Conservation (phyloP, 2,888 invertebrate genomes). For the Tachystola acroxantha region DNA sequence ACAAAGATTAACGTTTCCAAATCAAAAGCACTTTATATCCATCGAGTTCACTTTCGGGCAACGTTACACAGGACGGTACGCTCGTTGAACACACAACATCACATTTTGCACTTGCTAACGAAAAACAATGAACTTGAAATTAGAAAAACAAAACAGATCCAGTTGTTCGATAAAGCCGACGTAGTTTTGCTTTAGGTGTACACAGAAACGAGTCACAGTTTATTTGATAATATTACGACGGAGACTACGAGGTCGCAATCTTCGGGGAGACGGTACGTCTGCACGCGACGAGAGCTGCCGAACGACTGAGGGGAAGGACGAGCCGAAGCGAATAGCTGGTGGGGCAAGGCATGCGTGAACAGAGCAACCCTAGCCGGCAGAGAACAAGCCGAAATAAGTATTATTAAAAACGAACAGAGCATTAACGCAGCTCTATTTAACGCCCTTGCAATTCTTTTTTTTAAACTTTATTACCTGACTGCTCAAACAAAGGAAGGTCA, state of each 20-base stretch:
- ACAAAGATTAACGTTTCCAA: constrained; percentile 53
- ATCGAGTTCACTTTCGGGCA: constrained; percentile 63
- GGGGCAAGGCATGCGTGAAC: constrained; percentile 47
- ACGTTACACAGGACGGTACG: constrained; percentile 66
- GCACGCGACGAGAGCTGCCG: constrained; percentile 42
- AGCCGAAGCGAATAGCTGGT: constrained; percentile 41
- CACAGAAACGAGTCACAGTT: constrained; percentile 47
- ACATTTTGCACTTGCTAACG: constrained; percentile 70
- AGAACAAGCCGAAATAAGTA: constrained; percentile 35
- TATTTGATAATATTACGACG: constrained; percentile 50
- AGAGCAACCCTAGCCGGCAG: constrained; percentile 19
- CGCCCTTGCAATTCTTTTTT: constrained; percentile 16
- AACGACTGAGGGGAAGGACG: constrained; percentile 56
- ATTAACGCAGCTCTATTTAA: constrained; percentile 24
- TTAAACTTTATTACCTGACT: constrained; percentile 11
- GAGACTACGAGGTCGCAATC: constrained; percentile 45
- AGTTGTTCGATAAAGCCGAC: constrained; percentile 39
- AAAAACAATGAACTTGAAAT: constrained; percentile 43
- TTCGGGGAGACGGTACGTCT: constrained; percentile 27
- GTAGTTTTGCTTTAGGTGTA: constrained; percentile 24
- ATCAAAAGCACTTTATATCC: constrained; percentile 64
- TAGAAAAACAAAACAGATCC: constrained; percentile 45
- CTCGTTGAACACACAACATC: constrained; percentile 68
- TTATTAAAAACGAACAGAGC: constrained; percentile 38
- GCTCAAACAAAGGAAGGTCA: no score